Conservation (phyloP, 2,888 invertebrate genomes). For the Beris chalybata region DNA sequence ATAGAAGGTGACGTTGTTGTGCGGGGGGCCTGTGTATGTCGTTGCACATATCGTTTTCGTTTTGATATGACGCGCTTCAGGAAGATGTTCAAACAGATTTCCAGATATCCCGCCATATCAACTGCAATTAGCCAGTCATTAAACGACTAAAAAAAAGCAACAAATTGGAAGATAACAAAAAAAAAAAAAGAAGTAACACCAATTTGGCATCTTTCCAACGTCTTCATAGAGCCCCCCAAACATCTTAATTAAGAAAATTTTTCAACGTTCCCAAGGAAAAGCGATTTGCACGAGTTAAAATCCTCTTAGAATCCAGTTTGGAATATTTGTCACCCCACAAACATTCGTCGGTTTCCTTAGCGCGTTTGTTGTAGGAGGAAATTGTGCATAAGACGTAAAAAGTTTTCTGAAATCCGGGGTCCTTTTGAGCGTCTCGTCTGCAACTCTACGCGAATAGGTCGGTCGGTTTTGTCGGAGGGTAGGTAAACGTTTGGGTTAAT, state of each 20-base stretch:
- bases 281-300: constrained; percentile 35
- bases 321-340: constrained; percentile 39
- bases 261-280: constrained; percentile 33
- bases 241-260: constrained; percentile 39
- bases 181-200: too few relatives aligned
- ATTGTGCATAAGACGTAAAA: background rate
- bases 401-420: background rate
- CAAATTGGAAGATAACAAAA: too few relatives aligned
- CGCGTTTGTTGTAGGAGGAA: too few relatives aligned
- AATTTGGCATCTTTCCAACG: background rate
- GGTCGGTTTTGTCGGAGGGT: background rate
- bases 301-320: constrained; percentile 29
- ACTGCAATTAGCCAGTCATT: too few relatives aligned
- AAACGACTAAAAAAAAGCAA: too few relatives aligned
- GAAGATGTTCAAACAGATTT: too few relatives aligned
- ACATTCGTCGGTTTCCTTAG: constrained; percentile 23
- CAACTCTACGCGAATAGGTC: background rate
- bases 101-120: too few relatives aligned
- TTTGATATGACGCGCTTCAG: too few relatives aligned
- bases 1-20: too few relatives aligned
- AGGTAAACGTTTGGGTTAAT: constrained; percentile 36
- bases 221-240: constrained; percentile 12
- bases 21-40: too few relatives aligned
- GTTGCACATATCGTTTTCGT: too few relatives aligned
- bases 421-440: background rate